A percentile compares a stretch with the other conserved stretches of the same genome.
phyloP scores from a whole-genome alignment of 2,888 invertebrate genomes.

The Creontiades dilutus region DNA sequence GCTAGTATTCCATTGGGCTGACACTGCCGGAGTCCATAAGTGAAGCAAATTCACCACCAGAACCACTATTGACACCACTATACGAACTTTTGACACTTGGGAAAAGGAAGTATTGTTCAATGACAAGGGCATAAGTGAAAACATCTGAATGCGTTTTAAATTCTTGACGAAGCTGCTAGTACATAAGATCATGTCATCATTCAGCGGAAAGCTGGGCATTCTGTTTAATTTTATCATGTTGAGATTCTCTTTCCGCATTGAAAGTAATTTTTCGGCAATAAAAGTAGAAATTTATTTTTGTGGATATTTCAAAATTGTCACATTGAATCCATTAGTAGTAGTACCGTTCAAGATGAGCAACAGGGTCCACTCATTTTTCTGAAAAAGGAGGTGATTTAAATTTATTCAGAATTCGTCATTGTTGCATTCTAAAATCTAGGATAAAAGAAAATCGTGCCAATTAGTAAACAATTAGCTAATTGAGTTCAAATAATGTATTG shows the following conservation, averaged over 20 bases:
- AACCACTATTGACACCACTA: not conserved
- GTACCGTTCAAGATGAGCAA: not conserved
- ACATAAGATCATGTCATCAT: not conserved
- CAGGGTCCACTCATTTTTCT: not conserved
- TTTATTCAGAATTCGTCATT: not conserved
- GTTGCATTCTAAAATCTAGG: too few relatives aligned
- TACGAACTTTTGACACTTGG: not conserved
- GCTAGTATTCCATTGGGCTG: not conserved
- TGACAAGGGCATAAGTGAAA: not conserved
- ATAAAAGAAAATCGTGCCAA: too few relatives aligned
- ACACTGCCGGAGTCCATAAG: not conserved
- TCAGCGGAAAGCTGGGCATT: not conserved
- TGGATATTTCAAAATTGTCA: not conserved
- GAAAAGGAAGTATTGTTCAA: not conserved
- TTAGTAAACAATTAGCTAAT: too few relatives aligned
- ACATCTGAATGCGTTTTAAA: not conserved
- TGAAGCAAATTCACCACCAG: not conserved
- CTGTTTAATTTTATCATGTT: too few relatives aligned
- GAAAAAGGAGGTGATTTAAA: not conserved
- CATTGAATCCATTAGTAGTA: not conserved
- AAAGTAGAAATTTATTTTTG: not conserved
- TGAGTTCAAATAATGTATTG: too few relatives aligned
- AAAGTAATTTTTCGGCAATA: not conserved
- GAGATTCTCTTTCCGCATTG: too few relatives aligned
- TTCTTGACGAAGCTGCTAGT: not conserved